These are phyloP conservation scores for Neomicropteryx cornuta DNA, from an alignment of 1,140 invertebrate genomes.

Conservation along the genomic window DNA sequence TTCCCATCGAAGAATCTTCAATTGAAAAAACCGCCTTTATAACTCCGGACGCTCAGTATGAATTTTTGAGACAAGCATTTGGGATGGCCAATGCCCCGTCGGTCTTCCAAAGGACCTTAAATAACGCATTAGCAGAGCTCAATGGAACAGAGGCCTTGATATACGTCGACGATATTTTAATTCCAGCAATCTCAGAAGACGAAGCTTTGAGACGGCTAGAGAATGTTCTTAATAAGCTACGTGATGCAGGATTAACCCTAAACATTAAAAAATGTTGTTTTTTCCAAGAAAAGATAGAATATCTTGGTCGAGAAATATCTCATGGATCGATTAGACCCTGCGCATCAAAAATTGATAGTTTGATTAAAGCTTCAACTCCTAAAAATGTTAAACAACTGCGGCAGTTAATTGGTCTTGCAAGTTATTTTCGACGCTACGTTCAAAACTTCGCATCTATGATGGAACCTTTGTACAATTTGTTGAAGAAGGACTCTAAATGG, in stretches of 20 bases:
- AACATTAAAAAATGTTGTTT: constrained; percentile 17
- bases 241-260: constrained; percentile 13
- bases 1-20: constrained; percentile 14
- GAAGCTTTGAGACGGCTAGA: constrained; percentile 11
- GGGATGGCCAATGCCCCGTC: constrained; percentile 22
- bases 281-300: constrained; percentile 16
- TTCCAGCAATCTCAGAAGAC: constrained; percentile 9
- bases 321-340: constrained; percentile 9
- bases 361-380: constrained; percentile 10
- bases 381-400: constrained; percentile 16
- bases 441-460: constrained; percentile 13
- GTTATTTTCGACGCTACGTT: constrained; percentile 22
- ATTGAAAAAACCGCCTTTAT: constrained; percentile 21
- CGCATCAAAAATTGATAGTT: constrained; percentile 2
- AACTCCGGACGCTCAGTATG: constrained; percentile 19
- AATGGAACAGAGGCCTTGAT: constrained; percentile 8
- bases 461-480: constrained; percentile 15
- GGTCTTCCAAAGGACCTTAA: constrained; percentile 25
- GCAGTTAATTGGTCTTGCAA: constrained; percentile 19
- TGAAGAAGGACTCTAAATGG: constrained; percentile 10
- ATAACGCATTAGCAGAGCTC: constrained; percentile 20
- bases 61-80: constrained; percentile 21
- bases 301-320: constrained; percentile 16
- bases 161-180: constrained; percentile 17
- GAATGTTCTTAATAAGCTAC: constrained; percentile 7